Evolutionary conservation across 2,888 invertebrate genomes (phyloP).

Genomic region (Amphimallon solstitiale): DNA sequence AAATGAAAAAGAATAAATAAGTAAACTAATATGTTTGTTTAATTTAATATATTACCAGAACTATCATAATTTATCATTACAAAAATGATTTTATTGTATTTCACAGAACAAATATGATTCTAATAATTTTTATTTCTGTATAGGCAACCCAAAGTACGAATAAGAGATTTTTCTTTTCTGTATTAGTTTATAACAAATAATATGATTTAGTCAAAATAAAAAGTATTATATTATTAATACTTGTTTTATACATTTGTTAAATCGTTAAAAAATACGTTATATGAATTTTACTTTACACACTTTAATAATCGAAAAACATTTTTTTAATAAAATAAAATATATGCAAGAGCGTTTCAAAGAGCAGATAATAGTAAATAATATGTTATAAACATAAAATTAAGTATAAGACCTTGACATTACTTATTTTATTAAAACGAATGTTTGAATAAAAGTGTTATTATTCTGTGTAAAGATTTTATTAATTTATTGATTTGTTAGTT

Average conservation of each 20-base stretch:
- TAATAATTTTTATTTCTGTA: conserved; percentile 1
- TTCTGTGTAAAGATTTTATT: conserved; percentile 42
- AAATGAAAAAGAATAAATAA: too few relatives aligned
- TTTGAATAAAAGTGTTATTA: conserved; percentile 4
- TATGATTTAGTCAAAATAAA: conserved; percentile 37
- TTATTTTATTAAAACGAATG: conserved; percentile 12
- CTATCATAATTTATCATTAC: too few relatives aligned
- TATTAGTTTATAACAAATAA: conserved; percentile 8
- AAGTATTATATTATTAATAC: conserved; percentile 38
- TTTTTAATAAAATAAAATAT: not conserved
- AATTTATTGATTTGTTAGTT: conserved; percentile 54
- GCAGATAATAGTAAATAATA: not conserved
- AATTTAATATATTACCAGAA: too few relatives aligned
- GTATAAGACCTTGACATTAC: conserved; percentile 1
- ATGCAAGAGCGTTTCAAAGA: too few relatives aligned
- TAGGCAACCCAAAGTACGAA: conserved; percentile 22
- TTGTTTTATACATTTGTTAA: conserved; percentile 38
- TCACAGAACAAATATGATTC: not conserved
- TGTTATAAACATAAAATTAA: conserved; percentile 8
- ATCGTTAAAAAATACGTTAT: conserved; percentile 26
- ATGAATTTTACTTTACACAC: conserved; percentile 16
- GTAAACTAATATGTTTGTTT: too few relatives aligned
- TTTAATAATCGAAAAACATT: not conserved
- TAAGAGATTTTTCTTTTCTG: conserved; percentile 8
- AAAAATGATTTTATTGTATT: too few relatives aligned